Conservation (phyloP, 1,140 invertebrate genomes). For the Apocrypta bakeri region DNA sequence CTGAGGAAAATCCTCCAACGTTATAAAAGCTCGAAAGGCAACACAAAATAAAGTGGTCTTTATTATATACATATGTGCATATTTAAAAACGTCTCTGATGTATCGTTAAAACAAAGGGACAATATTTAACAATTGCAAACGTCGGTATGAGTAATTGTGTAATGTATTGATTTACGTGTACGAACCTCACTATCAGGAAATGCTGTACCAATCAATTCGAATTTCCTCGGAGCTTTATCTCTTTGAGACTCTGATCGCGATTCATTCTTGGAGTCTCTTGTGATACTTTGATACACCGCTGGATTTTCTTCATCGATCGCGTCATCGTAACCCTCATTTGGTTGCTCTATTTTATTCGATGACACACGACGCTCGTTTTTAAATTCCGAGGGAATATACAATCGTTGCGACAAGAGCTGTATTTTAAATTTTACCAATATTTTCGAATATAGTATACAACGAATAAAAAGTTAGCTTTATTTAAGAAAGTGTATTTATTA, state of each 20-base stretch:
- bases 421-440: too few relatives aligned
- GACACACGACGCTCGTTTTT: neutral
- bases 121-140: too few relatives aligned
- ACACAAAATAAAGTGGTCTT: neutral
- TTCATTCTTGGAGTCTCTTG: neutral
- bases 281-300: neutral
- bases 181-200: constrained; percentile 22
- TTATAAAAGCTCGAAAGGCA: neutral
- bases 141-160: too few relatives aligned
- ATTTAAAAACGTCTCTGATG: neutral
- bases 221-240: constrained; percentile 49
- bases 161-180: neutral
- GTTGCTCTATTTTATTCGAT: neutral
- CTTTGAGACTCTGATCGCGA: neutral
- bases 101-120: neutral
- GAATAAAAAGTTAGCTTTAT: too few relatives aligned
- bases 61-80: neutral
- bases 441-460: too few relatives aligned
- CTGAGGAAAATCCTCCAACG: neutral
- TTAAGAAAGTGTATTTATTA: too few relatives aligned
- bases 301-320: constrained; percentile 23
- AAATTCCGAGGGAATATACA: neutral
- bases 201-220: constrained; percentile 60
- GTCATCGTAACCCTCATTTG: neutral
- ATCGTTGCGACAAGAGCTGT: neutral